phyloP scores from a whole-genome alignment of 30 jellyfish, hydroid and myxozoan genomes.

The Aurelia coerulea region DNA sequence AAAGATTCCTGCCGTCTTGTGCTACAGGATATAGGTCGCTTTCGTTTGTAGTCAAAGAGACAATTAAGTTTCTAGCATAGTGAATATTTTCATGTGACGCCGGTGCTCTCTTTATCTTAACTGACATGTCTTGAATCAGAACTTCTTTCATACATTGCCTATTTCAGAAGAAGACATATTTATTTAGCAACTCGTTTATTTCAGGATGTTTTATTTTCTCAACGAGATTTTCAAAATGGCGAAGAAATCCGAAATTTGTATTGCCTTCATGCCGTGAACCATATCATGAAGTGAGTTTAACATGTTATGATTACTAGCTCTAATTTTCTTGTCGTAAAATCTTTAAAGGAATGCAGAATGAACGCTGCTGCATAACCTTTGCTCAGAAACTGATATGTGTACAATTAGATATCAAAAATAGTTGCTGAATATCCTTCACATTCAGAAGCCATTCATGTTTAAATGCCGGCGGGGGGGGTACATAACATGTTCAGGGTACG shows the following conservation, averaged over 20 bases:
- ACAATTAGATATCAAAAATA: too few species aligned
- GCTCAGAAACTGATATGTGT: too few species aligned
- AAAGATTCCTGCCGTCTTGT: too few species aligned
- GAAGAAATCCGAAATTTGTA: constrained; percentile 87
- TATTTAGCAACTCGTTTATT: background rate
- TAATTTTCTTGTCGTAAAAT: background rate
- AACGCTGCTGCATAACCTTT: too few species aligned
- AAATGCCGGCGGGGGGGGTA: too few species aligned
- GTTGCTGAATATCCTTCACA: too few species aligned
- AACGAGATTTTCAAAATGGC: constrained; percentile 69
- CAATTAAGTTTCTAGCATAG: too few species aligned
- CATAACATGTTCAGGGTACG: too few species aligned
- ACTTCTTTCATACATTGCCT: background rate
- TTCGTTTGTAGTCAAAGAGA: too few species aligned
- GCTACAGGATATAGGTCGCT: too few species aligned
- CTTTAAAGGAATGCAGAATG: background rate
- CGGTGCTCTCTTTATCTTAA: background rate
- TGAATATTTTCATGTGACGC: background rate
- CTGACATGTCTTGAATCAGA: background rate
- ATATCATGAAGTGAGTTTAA: constrained; percentile 70
- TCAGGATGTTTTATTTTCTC: constrained; percentile 79
- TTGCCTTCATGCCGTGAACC: constrained; percentile 94
- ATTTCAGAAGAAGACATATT: too few species aligned
- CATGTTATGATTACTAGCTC: background rate
- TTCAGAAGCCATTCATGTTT: too few species aligned